Percentiles rank a stretch among this genome's conserved stretches.
These are phyloP conservation scores for Nixonia krombeini DNA, from an alignment of 1,140 invertebrate genomes.

Conservation along the genomic window DNA sequence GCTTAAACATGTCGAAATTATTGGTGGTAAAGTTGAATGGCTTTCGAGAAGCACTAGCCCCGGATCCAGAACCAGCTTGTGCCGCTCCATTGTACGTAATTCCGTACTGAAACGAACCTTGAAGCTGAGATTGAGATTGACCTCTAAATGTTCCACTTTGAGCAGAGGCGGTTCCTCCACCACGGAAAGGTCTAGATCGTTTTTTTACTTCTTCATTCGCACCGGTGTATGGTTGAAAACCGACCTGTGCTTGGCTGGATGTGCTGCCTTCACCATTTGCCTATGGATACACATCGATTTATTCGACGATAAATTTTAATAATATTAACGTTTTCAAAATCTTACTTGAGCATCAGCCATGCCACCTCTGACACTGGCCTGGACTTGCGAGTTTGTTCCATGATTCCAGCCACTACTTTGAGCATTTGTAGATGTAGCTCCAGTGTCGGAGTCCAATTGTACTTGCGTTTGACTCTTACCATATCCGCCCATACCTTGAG, in stretches of 20 bases:
- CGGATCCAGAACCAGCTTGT: slow-evolving; percentile 82
- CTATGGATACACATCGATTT: no score
- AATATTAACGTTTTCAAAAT: no score
- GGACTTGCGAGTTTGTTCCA: slow-evolving; percentile 82
- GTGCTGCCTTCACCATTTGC: slow-evolving; percentile 86
- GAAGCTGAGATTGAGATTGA: slow-evolving; percentile 85
- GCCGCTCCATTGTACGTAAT: slow-evolving; percentile 86
- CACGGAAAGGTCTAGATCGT: slow-evolving; percentile 74
- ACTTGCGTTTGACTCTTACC: slow-evolving; percentile 85
- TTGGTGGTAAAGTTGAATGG: slow-evolving; percentile 62
- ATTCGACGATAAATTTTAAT: no score
- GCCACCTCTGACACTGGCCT: slow-evolving; percentile 83
- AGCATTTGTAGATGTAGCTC: slow-evolving; percentile 79
- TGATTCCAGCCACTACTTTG: slow-evolving; percentile 83
- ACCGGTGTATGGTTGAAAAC: slow-evolving; percentile 82
- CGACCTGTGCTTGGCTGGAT: slow-evolving; percentile 88
- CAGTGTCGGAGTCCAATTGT: slow-evolving; percentile 79
- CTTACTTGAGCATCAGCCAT: slow-evolving; percentile 82
- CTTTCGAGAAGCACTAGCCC: slow-evolving; percentile 59
- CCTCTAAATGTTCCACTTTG: slow-evolving; percentile 81
- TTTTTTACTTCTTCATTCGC: slow-evolving; percentile 69
- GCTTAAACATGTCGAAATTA: slow-evolving; percentile 57
- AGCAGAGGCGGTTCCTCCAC: slow-evolving; percentile 82
- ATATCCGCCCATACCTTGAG: slow-evolving; percentile 80
- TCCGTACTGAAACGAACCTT: slow-evolving; percentile 82